A percentile compares a stretch with the other conserved stretches of the same genome.
Conservation (phyloP, 1,140 invertebrate genomes). For the Ceratina japonica region DNA sequence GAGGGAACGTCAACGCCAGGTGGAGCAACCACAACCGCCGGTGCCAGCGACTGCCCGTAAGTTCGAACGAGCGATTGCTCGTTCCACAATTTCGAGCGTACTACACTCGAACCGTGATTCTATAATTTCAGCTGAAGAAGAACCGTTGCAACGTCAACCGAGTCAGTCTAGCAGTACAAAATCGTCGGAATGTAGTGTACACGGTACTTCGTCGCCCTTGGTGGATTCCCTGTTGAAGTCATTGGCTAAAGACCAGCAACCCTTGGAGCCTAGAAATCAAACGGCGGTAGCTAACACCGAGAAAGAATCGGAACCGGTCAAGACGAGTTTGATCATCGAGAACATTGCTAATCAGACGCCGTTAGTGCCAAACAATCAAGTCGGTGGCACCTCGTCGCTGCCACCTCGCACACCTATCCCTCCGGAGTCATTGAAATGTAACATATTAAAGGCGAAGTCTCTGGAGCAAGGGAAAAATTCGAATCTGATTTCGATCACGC, state of each 20-base stretch:
- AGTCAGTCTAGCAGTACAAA: conserved; percentile 80
- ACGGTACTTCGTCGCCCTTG: conserved; percentile 71
- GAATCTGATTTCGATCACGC: conserved; percentile 75
- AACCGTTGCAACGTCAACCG: conserved; percentile 78
- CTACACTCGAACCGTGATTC: neutral
- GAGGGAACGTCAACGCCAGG: conserved; percentile 85
- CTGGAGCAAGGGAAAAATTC: conserved; percentile 75
- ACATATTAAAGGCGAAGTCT: conserved; percentile 90
- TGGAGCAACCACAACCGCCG: conserved; percentile 68
- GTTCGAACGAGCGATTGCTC: conserved; percentile 30
- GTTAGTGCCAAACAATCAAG: conserved; percentile 77
- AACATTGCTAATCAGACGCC: conserved; percentile 78
- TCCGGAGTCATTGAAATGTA: conserved; percentile 95
- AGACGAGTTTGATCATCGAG: conserved; percentile 74
- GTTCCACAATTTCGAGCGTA: neutral
- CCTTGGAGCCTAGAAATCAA: conserved; percentile 79
- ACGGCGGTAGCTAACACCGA: conserved; percentile 75
- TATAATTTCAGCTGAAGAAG: conserved; percentile 67
- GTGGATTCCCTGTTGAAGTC: conserved; percentile 81
- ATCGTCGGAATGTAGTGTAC: conserved; percentile 71
- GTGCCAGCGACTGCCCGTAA: conserved; percentile 58
- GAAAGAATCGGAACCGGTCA: conserved; percentile 73
- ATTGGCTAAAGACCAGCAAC: conserved; percentile 81
- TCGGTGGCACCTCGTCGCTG: conserved; percentile 75
- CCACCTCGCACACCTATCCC: conserved; percentile 83